Evolutionary conservation across 2,797 vertebrate genomes (phyloP), one percentile per base, ranked within the genome.

Genomic region (Hephaestus fuliginosus): DNA sequence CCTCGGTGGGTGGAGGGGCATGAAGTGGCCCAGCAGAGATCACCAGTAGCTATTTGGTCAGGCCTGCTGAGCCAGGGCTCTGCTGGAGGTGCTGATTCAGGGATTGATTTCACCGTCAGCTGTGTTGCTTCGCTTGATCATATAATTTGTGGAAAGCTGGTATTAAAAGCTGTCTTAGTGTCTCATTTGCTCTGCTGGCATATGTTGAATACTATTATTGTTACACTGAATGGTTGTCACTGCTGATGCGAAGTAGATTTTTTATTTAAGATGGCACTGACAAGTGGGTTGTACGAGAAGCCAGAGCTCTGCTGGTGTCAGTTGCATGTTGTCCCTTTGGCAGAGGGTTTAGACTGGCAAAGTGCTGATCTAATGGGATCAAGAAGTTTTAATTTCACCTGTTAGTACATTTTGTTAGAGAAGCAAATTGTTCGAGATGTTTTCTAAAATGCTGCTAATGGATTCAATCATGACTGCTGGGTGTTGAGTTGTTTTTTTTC

Each of bases 1-100:
- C 67, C 73, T 44, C 46, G 43, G 78, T 62, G 75, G 78, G 62
- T 51, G 80, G 57, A 56, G 74, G 36, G 58, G 62, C 56, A 44
- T 61, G n/a, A 66, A 20, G 60, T 61, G 52, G 25, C 74, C 63
- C 44, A 14, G 65, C 72, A 74, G 76, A 76, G 78, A 77, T 75
- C 80, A 78, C 69, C 79, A 33, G 87, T 72, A 78, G 83, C 80
- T 43, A 62, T 53, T 33, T 28, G 67, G 80, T 76, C 79, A n/a
- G 65, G 51, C 73, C 55, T 36, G 22, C 78, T 73, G 88, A 81
- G 72, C 78, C 36, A 13, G 63, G 70, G 72, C 49, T 85, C 70
- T 36, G 65, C 63, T 41, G 8, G 55, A 90, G 82, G 83, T 88
- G 90, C 88, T 93, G 91, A 90, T 88, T 93, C 91, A 88, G 81